Conservation (phyloP, 2,113 vertebrate species). For the Bubo blakistoni region DNA sequence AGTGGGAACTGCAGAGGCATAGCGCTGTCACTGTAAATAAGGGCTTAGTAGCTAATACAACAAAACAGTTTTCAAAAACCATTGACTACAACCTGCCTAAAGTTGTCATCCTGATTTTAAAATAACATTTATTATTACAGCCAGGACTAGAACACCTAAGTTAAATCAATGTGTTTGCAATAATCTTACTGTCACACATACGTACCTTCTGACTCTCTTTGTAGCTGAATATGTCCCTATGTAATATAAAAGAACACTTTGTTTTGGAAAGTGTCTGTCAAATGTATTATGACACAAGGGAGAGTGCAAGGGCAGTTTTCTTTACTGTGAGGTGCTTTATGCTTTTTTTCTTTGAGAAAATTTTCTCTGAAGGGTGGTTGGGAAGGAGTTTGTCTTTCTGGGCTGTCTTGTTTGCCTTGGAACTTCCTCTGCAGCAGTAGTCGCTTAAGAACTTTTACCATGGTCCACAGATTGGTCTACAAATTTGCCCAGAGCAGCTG, state of each 20-base stretch:
- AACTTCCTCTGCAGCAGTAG: neutral
- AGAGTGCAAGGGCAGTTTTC: neutral
- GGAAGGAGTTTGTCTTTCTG: neutral
- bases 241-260: neutral
- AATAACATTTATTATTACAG: neutral
- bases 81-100: neutral
- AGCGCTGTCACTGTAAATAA: neutral
- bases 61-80: neutral
- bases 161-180: neutral
- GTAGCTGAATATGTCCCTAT: neutral
- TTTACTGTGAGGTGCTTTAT: neutral
- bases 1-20: neutral
- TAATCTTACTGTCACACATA: neutral
- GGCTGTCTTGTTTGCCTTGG: neutral
- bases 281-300: rapidly evolving
- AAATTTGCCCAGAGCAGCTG: neutral
- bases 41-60: neutral
- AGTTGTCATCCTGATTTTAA: neutral
- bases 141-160: neutral
- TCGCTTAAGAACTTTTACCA: rapidly evolving
- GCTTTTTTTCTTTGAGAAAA: neutral
- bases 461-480: neutral
- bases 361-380: neutral
- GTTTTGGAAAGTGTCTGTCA: neutral
- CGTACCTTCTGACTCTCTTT: neutral